Conservation (phyloP, 1,140 invertebrate genomes). For the Drosophila kurseongensis region DNA sequence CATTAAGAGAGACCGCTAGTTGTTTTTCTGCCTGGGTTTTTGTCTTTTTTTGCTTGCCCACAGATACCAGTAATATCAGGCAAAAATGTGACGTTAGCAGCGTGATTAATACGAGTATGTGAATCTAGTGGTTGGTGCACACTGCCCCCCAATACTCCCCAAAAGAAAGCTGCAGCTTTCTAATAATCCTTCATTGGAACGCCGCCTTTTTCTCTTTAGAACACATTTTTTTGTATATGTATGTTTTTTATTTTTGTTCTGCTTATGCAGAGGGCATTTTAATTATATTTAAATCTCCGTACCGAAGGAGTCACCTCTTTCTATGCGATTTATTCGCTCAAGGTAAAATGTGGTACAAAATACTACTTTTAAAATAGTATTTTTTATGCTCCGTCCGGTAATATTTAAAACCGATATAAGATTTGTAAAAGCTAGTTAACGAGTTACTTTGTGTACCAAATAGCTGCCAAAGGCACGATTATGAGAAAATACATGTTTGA, state of each 20-base stretch:
- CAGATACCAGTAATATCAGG: constrained; percentile 6
- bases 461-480: no score
- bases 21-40: constrained; percentile 43
- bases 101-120: constrained; percentile 22
- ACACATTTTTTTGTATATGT: not conserved
- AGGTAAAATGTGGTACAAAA: no score
- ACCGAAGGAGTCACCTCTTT: no score
- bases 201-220: constrained; percentile 18
- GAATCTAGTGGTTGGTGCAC: constrained; percentile 7
- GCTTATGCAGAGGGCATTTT: not conserved
- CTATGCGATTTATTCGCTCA: no score
- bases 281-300: not conserved
- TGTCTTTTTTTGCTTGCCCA: constrained; percentile 18
- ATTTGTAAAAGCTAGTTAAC: no score
- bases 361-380: no score
- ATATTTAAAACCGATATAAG: no score
- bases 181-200: constrained; percentile 56
- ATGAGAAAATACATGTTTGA: no score
- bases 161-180: constrained; percentile 61
- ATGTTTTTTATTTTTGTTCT: not conserved
- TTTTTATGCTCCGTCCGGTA: no score
- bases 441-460: no score
- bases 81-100: constrained; percentile 37
- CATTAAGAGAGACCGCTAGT: constrained; percentile 48
- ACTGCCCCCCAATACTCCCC: constrained; percentile 6